Percentiles rank a stretch among this genome's conserved stretches.
Conservation (phyloP, 2,888 invertebrate genomes). For the Lithophane semibrunnea region DNA sequence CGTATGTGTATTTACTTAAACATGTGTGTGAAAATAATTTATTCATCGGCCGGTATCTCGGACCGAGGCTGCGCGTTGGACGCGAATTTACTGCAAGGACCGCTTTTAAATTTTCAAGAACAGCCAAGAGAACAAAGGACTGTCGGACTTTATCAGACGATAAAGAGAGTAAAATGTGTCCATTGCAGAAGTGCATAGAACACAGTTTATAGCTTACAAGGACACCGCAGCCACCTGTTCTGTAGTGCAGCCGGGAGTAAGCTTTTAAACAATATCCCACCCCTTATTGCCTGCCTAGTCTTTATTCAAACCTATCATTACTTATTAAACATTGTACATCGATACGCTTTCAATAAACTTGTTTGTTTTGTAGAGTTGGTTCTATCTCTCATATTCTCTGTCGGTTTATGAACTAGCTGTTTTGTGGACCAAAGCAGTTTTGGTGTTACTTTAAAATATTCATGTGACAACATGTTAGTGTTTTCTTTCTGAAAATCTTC, state of each 20-base stretch:
- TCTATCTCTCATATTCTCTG: constrained; percentile 2
- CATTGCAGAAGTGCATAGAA: constrained; percentile 79
- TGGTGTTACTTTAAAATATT: constrained; percentile 13
- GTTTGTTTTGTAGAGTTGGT: constrained; percentile 31
- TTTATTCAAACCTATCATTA: constrained; percentile 49
- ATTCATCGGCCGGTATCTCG: constrained; percentile 80
- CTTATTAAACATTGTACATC: constrained; percentile 43
- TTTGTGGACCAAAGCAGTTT: background rate
- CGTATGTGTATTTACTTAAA: constrained; percentile 52
- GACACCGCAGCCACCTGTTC: constrained; percentile 78
- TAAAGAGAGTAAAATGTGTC: constrained; percentile 88
- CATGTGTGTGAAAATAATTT: constrained; percentile 75
- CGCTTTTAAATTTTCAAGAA: constrained; percentile 87
- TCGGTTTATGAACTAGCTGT: background rate
- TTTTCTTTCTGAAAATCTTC: background rate
- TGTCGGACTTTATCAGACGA: constrained; percentile 82
- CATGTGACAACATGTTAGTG: background rate
- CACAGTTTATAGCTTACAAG: constrained; percentile 76
- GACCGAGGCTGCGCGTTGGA: constrained; percentile 72
- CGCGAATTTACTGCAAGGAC: constrained; percentile 83
- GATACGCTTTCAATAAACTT: constrained; percentile 40
- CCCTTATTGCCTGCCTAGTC: constrained; percentile 38
- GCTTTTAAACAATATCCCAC: constrained; percentile 64
- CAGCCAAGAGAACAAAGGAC: constrained; percentile 82
- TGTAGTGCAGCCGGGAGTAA: constrained; percentile 50